Conservation (phyloP, 2,797 vertebrate species). For the Danio kyathit region DNA sequence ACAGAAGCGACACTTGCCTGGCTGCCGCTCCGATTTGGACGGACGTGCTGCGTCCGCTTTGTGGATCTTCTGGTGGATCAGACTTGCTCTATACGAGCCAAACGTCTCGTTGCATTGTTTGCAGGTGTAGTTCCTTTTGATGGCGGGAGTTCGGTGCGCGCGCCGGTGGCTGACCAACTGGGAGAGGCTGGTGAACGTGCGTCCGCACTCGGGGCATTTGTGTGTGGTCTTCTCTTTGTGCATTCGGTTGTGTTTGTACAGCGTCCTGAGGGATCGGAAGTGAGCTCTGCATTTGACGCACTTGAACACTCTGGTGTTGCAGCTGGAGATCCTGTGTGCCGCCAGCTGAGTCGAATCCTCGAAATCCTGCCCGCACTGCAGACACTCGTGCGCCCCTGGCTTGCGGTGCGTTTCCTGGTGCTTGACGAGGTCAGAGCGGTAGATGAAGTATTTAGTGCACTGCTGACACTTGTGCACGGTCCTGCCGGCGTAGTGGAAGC, state of each 20-base stretch:
- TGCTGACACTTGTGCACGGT: slow-evolving; percentile 77
- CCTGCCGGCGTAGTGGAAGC: slow-evolving; percentile 52
- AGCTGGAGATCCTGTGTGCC: slow-evolving; percentile 44
- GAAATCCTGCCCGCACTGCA: slow-evolving; percentile 51
- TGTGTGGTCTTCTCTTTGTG: slow-evolving; percentile 71
- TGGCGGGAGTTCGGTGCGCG: slow-evolving; percentile 63
- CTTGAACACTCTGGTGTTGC: slow-evolving; percentile 57
- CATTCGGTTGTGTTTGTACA: slow-evolving; percentile 70
- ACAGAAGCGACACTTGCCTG: slow-evolving; percentile 74
- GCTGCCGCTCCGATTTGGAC: slow-evolving; percentile 61
- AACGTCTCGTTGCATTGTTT: slow-evolving; percentile 69
- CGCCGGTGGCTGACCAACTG: slow-evolving; percentile 76
- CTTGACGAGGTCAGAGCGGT: slow-evolving; percentile 78
- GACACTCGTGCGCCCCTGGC: slow-evolving; percentile 51
- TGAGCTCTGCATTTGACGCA: slow-evolving; percentile 74
- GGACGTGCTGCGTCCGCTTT: slow-evolving; percentile 69
- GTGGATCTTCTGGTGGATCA: slow-evolving; percentile 71
- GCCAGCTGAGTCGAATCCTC: slow-evolving; percentile 37
- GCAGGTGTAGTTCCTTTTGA: slow-evolving; percentile 65
- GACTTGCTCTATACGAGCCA: slow-evolving; percentile 63
- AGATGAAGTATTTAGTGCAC: slow-evolving; percentile 77
- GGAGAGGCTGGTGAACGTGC: slow-evolving; percentile 72
- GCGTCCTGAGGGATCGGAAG: slow-evolving; percentile 68
- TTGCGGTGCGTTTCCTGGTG: slow-evolving; percentile 73
- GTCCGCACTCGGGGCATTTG: slow-evolving; percentile 73